Conservation (phyloP, 2,113 vertebrate species). For the Phyllostomus hastatus region DNA sequence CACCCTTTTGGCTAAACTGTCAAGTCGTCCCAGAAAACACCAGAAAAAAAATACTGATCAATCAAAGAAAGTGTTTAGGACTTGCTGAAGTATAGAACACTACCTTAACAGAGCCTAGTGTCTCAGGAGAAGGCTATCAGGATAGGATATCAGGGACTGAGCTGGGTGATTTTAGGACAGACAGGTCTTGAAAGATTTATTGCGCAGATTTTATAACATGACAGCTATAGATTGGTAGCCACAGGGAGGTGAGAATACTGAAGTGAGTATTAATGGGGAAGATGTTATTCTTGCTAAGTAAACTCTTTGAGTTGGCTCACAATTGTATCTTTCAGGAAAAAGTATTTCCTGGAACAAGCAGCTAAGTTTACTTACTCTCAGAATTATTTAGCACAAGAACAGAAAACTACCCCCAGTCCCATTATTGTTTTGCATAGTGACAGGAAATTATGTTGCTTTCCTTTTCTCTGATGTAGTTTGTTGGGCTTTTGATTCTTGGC, state of each 20-base stretch:
- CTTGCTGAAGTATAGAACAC: not conserved
- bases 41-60: not conserved
- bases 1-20: not conserved
- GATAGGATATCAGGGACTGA: not conserved
- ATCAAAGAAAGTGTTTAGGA: not conserved
- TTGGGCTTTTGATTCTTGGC: not conserved
- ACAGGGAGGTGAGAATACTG: not conserved
- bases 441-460: conserved; percentile 21
- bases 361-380: conserved; percentile 33
- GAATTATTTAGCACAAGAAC: conserved; percentile 19
- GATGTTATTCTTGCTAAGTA: not conserved
- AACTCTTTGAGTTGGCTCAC: conserved; percentile 19
- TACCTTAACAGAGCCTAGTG: not conserved
- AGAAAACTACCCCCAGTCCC: not conserved
- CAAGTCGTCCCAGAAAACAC: not conserved
- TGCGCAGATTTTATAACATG: not conserved
- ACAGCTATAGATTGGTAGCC: not conserved
- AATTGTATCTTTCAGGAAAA: conserved; percentile 41
- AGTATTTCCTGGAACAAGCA: conserved; percentile 20
- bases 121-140: not conserved
- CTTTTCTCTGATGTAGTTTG: not conserved
- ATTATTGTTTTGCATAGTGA: not conserved
- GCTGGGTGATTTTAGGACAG: not conserved
- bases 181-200: not conserved
- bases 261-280: not conserved